These are phyloP conservation scores for Bedellia somnulentella DNA, from an alignment of 2,888 invertebrate species.

Conservation along the genomic window DNA sequence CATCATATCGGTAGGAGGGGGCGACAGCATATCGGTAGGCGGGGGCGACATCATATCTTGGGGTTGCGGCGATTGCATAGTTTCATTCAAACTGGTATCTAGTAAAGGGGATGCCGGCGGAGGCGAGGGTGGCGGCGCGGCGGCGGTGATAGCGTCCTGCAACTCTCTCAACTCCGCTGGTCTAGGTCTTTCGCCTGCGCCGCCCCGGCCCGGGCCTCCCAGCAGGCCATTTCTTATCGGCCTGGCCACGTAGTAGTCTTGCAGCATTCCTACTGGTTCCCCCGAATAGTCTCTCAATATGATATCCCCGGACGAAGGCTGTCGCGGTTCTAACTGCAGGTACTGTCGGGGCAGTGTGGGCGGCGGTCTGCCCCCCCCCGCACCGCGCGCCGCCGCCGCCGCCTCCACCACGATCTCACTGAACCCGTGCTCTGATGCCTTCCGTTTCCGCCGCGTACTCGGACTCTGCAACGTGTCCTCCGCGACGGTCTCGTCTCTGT, in stretches of 20 bases:
- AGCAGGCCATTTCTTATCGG: constrained; percentile 9
- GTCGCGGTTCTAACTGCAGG: constrained; percentile 43
- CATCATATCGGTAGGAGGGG: constrained; percentile 8
- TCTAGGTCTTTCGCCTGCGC: not conserved
- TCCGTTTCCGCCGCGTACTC: constrained; percentile 1
- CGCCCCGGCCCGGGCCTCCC: no score
- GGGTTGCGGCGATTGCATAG: no score
- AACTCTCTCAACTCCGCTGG: constrained; percentile 23
- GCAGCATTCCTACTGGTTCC: constrained; percentile 32
- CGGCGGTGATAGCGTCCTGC: constrained; percentile 10
- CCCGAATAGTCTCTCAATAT: constrained; percentile 30
- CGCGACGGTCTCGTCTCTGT: constrained; percentile 3
- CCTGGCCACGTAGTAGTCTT: constrained; percentile 36
- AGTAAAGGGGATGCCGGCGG: no score
- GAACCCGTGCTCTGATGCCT: constrained; percentile 5
- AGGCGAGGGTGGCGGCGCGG: constrained; percentile 15
- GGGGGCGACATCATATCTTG: constrained; percentile 13
- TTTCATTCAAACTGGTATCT: no score
- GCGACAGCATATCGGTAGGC: constrained; percentile 7
- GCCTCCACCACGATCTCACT: constrained; percentile 18
- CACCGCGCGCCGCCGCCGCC: constrained; percentile 15
- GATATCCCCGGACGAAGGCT: constrained; percentile 18
- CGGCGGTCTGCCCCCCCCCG: constrained; percentile 22
- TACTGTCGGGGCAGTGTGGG: constrained; percentile 41
- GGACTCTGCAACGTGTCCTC: no score